Evolutionary conservation across 2,113 vertebrate genomes (phyloP).

Genomic region (Lepisosteus osseus): DNA sequence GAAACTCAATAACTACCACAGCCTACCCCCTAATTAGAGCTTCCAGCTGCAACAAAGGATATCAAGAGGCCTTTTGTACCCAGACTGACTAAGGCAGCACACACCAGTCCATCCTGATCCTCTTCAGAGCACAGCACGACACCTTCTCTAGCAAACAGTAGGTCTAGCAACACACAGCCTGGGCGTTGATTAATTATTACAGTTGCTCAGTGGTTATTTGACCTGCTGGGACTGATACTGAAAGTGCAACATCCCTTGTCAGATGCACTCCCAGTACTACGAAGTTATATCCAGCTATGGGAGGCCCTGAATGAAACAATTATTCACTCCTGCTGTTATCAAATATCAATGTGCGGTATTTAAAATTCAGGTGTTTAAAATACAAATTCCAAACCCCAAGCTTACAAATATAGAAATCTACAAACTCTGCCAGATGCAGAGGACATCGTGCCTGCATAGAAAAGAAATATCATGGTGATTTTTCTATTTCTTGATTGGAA

Average conservation of each 20-base stretch:
- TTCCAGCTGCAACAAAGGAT: neutral
- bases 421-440: too few species aligned
- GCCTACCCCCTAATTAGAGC: neutral
- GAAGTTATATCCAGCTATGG: neutral
- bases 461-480: too few species aligned
- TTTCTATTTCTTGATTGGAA: too few species aligned
- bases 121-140: neutral
- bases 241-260: neutral
- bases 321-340: too few species aligned
- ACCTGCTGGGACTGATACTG: neutral
- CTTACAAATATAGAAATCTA: too few species aligned
- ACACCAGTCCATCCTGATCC: neutral
- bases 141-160: neutral
- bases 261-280: neutral
- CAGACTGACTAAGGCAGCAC: neutral
- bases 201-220: constrained; percentile 6
- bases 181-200: constrained; percentile 12
- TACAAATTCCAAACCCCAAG: too few species aligned
- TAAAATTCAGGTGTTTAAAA: too few species aligned
- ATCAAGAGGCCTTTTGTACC: neutral
- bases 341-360: too few species aligned
- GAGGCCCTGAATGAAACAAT: neutral
- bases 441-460: too few species aligned
- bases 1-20: constrained; percentile 6
- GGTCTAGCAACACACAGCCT: neutral